phyloP scores from a whole-genome alignment of 2,797 vertebrate genomes.

The Eulemur coronatus region DNA sequence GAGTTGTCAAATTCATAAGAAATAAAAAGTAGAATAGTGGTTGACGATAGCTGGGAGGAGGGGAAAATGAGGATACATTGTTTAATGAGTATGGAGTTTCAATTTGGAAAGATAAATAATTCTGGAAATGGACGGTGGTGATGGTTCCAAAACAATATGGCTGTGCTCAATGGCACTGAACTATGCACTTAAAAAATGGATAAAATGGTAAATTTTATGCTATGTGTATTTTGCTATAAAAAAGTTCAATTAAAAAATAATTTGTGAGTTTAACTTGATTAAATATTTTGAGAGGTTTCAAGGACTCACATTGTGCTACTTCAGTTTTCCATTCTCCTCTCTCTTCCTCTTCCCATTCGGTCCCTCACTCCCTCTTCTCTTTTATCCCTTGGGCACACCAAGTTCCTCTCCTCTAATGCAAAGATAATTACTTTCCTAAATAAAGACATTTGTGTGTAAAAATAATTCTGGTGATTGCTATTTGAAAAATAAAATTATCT shows the following conservation, averaged over 20 bases:
- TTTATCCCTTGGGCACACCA: not conserved
- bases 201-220: not conserved
- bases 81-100: not conserved
- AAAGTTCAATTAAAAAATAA: not conserved
- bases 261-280: not conserved
- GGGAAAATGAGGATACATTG: not conserved
- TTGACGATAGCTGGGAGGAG: not conserved
- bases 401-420: not conserved
- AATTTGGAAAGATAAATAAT: not conserved
- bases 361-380: not conserved
- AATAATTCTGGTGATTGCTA: not conserved
- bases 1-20: not conserved
- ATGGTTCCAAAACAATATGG: not conserved
- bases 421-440: conserved; percentile 13
- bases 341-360: not conserved
- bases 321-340: not conserved
- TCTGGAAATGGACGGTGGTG: not conserved
- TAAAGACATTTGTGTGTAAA: not conserved
- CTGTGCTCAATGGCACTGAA: not conserved
- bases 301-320: not conserved
- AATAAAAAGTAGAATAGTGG: not conserved
- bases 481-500: conserved; percentile 32
- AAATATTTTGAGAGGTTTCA: not conserved
- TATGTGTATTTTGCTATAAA: not conserved
- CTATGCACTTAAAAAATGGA: not conserved